Percentiles rank a stretch among this genome's conserved stretches.
Conservation (phyloP, 2,888 invertebrate genomes). For the Atherix ibis region DNA sequence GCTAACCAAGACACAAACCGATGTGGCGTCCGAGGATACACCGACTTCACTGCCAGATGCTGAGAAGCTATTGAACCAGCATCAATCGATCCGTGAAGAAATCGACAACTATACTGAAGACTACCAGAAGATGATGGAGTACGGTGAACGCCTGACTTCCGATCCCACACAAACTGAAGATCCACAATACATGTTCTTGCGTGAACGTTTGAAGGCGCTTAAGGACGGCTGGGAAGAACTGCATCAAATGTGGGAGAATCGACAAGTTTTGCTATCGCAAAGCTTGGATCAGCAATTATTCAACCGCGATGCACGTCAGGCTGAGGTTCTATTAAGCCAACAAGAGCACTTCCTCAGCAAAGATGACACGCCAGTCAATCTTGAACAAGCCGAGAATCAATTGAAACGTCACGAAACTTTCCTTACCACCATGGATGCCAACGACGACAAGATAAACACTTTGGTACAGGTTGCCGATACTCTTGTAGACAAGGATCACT, state of each 20-base stretch:
- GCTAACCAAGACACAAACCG: slow-evolving; percentile 98
- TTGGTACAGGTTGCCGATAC: slow-evolving; percentile 89
- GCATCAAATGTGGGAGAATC: slow-evolving; percentile 99
- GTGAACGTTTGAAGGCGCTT: slow-evolving; percentile 91
- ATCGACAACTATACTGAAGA: slow-evolving; percentile 98
- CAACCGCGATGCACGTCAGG: slow-evolving; percentile 92
- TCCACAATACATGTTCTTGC: slow-evolving; percentile 99
- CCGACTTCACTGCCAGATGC: slow-evolving; percentile 89
- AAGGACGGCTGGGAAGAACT: slow-evolving; percentile 99
- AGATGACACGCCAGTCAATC: slow-evolving; percentile 84
- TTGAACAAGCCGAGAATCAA: slow-evolving; percentile 94
- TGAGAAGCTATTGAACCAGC: slow-evolving; percentile 90
- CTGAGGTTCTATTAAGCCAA: slow-evolving; percentile 91
- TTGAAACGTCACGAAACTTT: slow-evolving; percentile 97
- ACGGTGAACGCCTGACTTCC: slow-evolving; percentile 87
- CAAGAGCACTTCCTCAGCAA: slow-evolving; percentile 96
- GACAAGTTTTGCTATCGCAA: slow-evolving; percentile 87
- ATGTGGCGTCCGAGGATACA: slow-evolving; percentile 92
- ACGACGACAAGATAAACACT: slow-evolving; percentile 97
- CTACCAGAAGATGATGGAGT: slow-evolving; percentile 98
- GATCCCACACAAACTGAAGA: slow-evolving; percentile 81
- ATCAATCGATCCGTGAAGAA: slow-evolving; percentile 96
- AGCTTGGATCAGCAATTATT: slow-evolving; percentile 89
- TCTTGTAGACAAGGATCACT: slow-evolving; percentile 83
- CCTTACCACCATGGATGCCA: slow-evolving; percentile 98